phyloP scores from a whole-genome alignment of 2,113 vertebrate species.

The Platichthys stellatus region DNA sequence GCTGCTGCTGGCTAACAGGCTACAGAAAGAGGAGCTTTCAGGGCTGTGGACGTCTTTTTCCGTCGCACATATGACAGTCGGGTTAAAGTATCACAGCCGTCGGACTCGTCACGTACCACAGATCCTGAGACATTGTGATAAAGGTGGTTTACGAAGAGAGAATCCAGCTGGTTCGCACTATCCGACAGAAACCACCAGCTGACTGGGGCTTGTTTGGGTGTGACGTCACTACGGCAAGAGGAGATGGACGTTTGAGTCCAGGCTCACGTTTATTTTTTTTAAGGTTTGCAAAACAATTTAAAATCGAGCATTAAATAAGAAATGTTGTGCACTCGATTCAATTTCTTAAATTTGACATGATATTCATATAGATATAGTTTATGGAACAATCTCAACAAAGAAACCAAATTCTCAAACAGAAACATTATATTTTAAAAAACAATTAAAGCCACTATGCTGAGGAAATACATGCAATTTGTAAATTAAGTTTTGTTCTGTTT shows the following conservation, averaged over 20 bases:
- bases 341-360: too few relatives aligned
- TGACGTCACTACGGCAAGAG: conserved; percentile 70
- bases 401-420: too few relatives aligned
- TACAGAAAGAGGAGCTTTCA: background rate
- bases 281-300: too few relatives aligned
- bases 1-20: conserved; percentile 22
- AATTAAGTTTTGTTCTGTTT: too few relatives aligned
- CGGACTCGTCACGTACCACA: conserved; percentile 67
- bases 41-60: background rate
- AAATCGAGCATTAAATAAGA: too few relatives aligned
- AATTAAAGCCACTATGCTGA: too few relatives aligned
- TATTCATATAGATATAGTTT: too few relatives aligned
- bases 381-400: too few relatives aligned
- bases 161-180: conserved; percentile 22
- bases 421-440: too few relatives aligned
- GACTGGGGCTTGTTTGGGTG: conserved; percentile 65
- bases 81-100: too few relatives aligned
- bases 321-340: too few relatives aligned
- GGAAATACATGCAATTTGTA: too few relatives aligned
- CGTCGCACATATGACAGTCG: background rate
- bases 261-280: background rate
- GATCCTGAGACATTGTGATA: conserved; percentile 79
- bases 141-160: conserved; percentile 1
- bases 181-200: conserved; percentile 16
- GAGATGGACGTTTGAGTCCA: conserved; percentile 10